phyloP scores from a whole-genome alignment of 2,797 vertebrate species.

The Gastrophryne carolinensis region DNA sequence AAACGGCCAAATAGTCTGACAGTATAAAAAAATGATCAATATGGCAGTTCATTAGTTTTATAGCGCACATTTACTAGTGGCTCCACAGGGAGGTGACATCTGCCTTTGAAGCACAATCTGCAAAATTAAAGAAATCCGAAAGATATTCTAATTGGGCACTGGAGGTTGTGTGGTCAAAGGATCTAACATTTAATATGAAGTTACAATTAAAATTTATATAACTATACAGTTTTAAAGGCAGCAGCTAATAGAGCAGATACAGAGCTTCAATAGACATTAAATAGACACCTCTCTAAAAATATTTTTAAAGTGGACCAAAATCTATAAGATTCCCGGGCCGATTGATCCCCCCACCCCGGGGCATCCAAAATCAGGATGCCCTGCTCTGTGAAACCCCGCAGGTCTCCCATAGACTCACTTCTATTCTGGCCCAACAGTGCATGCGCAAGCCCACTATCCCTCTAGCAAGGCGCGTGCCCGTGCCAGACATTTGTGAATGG shows the following conservation, averaged over 20 bases:
- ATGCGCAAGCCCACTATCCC: no score
- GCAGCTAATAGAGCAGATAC: not conserved
- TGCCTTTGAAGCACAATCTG: conserved; percentile 11
- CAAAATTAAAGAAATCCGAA: not conserved
- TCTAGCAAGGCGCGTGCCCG: no score
- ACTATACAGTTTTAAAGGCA: not conserved
- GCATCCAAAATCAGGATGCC: no score
- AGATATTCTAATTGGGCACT: conserved; percentile 5
- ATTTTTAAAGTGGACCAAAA: not conserved
- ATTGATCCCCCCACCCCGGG: no score
- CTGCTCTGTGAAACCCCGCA: no score
- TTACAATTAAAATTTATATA: not conserved
- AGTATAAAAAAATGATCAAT: not conserved
- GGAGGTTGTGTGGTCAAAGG: not conserved
- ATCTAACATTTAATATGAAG: not conserved
- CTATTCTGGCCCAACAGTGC: no score
- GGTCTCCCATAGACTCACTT: no score
- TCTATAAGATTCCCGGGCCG: no score
- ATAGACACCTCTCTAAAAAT: not conserved
- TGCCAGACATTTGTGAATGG: no score
- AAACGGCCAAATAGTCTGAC: not conserved
- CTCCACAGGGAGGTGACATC: conserved; percentile 1
- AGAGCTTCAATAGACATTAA: not conserved
- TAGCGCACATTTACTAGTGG: not conserved
- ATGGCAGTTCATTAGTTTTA: not conserved